Base-by-base conservation (phyloP, 2,113 vertebrate genomes). In the Carlito syrichta region DNA sequence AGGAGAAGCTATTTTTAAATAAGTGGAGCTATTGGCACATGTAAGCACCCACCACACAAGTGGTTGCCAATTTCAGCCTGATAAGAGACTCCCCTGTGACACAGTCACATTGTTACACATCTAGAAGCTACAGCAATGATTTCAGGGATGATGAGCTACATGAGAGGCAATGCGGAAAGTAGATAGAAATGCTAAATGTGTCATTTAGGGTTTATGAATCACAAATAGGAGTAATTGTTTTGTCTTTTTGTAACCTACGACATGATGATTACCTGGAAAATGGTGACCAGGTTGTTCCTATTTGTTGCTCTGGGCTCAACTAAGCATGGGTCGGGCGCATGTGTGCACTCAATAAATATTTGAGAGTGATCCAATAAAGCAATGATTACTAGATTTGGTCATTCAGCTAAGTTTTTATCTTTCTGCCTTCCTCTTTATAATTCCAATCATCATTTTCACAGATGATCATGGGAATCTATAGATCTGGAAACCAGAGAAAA, bases 1-100 rank as follows among this genome's bases (percentile, higher is more conserved):
- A 16, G 2, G 35, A 13, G 32, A 94, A 77, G 92, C 68, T 95
- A 94, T 95, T 96, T 96, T 97, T 96, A 97, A 78, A 32, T 89
- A 91, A 97, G 54, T 66, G 69, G 45, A 56, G 50, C 50, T 74
- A 95, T 93, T 69, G 54, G 89, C 56, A 93, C 74, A 74, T 78
- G 74, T 92, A 84, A 97, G 68, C 48, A 76, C 62, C 60, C 74
- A 86, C 69, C 38, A 89, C 85, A 96, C 85, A 96, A 97, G 83
- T 95, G 89, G 74, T 35, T 86, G 73, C 35, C 58, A 93, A 83
- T 89, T 97, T 94, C 50, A 74, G 48, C 74, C 88, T 96, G 78
- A 92, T 97, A 95, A 96, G 63, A 48, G 38, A 50, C 86, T 97
- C n/a, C 43, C 25, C 32, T 94, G 78, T 95, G 91, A 83, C 79